phyloP scores from a whole-genome alignment of 2,888 invertebrate species.

The Gerris lacustris region DNA sequence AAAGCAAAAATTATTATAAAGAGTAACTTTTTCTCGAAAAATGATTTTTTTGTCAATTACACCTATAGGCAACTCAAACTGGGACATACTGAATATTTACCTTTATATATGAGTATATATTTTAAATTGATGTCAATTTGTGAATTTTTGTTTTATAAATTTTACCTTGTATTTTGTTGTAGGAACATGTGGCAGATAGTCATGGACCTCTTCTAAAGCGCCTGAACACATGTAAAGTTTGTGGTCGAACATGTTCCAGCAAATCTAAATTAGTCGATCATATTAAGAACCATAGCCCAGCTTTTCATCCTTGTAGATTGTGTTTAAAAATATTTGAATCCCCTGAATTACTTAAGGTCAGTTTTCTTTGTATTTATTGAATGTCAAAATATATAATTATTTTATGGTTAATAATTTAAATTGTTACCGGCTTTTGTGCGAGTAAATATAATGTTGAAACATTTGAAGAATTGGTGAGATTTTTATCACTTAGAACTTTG shows the following conservation, averaged over 20 bases:
- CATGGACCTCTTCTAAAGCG: slow-evolving; percentile 42
- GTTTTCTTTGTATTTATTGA: neutral
- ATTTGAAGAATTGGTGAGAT: too few species aligned
- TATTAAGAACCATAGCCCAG: slow-evolving; percentile 46
- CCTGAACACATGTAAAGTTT: slow-evolving; percentile 45
- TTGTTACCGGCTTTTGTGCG: too few species aligned
- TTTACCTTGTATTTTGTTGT: slow-evolving; percentile 30
- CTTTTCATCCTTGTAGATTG: slow-evolving; percentile 46
- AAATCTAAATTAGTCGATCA: slow-evolving; percentile 50
- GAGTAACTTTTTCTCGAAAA: too few species aligned
- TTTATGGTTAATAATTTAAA: too few species aligned
- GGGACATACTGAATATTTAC: too few species aligned
- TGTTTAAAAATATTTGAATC: slow-evolving; percentile 46
- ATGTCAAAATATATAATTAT: too few species aligned
- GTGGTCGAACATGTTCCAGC: slow-evolving; percentile 47
- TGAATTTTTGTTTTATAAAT: neutral
- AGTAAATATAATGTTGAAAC: too few species aligned
- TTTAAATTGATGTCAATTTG: neutral
- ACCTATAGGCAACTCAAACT: too few species aligned
- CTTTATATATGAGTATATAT: too few species aligned
- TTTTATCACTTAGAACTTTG: too few species aligned
- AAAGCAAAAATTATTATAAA: too few species aligned
- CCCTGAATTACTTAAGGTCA: slow-evolving; percentile 39
- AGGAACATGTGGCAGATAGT: slow-evolving; percentile 43
- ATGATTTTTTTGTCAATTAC: too few species aligned